Evolutionary conservation across 2,797 vertebrate species (phyloP), one percentile per base, ranked within the genome.

Genomic region (Spinus olivaceus): DNA sequence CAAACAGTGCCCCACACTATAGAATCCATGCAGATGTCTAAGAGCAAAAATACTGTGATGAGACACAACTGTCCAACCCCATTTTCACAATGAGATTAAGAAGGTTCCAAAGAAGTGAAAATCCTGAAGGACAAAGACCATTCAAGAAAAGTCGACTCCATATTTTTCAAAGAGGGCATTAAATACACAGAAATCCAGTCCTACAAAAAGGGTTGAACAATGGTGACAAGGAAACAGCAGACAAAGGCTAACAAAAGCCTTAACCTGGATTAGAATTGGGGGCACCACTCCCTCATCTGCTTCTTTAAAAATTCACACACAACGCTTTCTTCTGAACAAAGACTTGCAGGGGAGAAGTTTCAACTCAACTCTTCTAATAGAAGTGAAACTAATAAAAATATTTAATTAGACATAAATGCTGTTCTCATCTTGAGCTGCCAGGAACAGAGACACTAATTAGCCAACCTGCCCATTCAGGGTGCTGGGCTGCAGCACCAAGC

Each of bases 81-180:
- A 9, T 85, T 82, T 82, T 80, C 81, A 64, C 49, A 60, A 79
- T 20, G 56, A 28, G 18, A 64, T 53, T 64, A 86, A 82, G 57
- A 79, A 91, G 49, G 53, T 60, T 86, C 61, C 61, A 64, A 91
- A 92, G 41, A 89, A 46, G 5, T 50, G 61, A 64, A 93, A 80
- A 90, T 66, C 47, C 39, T 30, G 7, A 93, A 73, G 54, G 86
- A 73, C 51, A 82, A 77, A 73, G 32, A 81, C n/a, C 7, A 41
- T 18, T 30, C 47, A 61, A 51, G 50, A 71, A 47, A 64, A 81
- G 13, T 4, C 1, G 0, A 51, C 24, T 17, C 5, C 0, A 0
- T 49, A 18, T 41, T 91, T 91, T 84, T 60, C 51, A 33, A 77
- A 67, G 3, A 35, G 41, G 44, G 12, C 23, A 37, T 35, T 87